Percentiles rank a stretch among this genome's conserved stretches.
phyloP scores from a whole-genome alignment of 1,140 invertebrate species.

The Drosophila bipectinata region DNA sequence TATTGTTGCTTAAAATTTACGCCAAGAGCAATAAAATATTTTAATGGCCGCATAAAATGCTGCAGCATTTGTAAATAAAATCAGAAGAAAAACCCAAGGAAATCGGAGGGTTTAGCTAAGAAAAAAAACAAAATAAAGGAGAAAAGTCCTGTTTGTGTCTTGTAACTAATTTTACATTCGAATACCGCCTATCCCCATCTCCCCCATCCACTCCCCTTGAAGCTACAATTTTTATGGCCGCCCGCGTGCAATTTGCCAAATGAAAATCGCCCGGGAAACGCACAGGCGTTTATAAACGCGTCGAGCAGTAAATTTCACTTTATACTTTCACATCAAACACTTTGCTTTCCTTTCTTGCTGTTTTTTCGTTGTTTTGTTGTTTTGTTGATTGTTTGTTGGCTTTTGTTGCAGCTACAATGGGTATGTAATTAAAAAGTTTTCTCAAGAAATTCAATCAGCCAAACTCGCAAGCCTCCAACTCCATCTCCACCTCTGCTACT shows the following conservation, averaged over 20 bases:
- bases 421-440: constrained; percentile 73
- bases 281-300: constrained; percentile 48
- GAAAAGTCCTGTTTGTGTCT: constrained; percentile 2
- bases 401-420: constrained; percentile 62
- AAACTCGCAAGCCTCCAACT: constrained; percentile 2
- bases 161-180: constrained; percentile 15
- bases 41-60: constrained; percentile 81
- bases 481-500: too few species aligned
- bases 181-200: neutral
- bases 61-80: constrained; percentile 82
- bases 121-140: neutral
- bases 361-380: neutral
- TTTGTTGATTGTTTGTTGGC: constrained; percentile 13
- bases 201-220: neutral
- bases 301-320: constrained; percentile 29
- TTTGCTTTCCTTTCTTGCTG: neutral
- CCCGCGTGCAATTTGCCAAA: constrained; percentile 71
- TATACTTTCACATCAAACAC: constrained; percentile 14
- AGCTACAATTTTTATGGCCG: constrained; percentile 50
- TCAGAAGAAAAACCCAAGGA: constrained; percentile 14
- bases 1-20: constrained; percentile 80
- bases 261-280: constrained; percentile 56
- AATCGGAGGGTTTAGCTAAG: neutral
- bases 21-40: constrained; percentile 81
- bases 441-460: constrained; percentile 74